Evolutionary conservation across 2,888 invertebrate species (phyloP).

Genomic region (Deilephila elpenor): DNA sequence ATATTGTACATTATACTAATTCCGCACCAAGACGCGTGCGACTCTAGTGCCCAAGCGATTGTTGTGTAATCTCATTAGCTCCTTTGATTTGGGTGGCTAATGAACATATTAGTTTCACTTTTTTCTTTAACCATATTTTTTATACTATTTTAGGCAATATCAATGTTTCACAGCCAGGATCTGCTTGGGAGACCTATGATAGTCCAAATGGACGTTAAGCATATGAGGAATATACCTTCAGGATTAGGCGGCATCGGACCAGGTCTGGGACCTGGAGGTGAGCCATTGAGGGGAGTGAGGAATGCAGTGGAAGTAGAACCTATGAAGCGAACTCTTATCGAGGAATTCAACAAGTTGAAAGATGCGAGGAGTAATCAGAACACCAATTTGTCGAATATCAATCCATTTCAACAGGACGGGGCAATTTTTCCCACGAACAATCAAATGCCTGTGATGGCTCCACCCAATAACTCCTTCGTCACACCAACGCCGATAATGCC

Average conservation of each 20-base stretch:
- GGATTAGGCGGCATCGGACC: slow-evolving; percentile 39
- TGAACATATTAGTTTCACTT: too few species aligned
- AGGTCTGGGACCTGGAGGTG: slow-evolving; percentile 86
- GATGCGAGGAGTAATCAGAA: not conserved
- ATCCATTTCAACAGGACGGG: not conserved
- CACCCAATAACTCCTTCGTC: slow-evolving; percentile 1
- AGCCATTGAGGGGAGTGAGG: slow-evolving; percentile 43
- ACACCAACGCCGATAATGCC: not conserved
- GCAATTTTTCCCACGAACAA: too few species aligned
- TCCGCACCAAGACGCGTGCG: too few species aligned
- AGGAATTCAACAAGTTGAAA: slow-evolving; percentile 35
- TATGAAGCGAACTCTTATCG: slow-evolving; percentile 37
- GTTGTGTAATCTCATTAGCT: too few species aligned
- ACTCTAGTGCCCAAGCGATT: too few species aligned
- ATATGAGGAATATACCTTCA: slow-evolving; percentile 27
- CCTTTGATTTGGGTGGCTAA: too few species aligned
- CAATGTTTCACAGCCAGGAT: slow-evolving; percentile 95
- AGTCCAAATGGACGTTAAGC: slow-evolving; percentile 40
- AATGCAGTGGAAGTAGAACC: slow-evolving; percentile 40
- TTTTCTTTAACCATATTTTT: not conserved
- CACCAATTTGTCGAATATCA: not conserved
- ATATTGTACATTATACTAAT: too few species aligned
- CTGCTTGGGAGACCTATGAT: slow-evolving; percentile 67
- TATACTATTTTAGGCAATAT: slow-evolving; percentile 86
- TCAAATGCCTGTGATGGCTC: not conserved